phyloP scores from a whole-genome alignment of 2,797 vertebrate species.

The Coregonus suidteri region DNA sequence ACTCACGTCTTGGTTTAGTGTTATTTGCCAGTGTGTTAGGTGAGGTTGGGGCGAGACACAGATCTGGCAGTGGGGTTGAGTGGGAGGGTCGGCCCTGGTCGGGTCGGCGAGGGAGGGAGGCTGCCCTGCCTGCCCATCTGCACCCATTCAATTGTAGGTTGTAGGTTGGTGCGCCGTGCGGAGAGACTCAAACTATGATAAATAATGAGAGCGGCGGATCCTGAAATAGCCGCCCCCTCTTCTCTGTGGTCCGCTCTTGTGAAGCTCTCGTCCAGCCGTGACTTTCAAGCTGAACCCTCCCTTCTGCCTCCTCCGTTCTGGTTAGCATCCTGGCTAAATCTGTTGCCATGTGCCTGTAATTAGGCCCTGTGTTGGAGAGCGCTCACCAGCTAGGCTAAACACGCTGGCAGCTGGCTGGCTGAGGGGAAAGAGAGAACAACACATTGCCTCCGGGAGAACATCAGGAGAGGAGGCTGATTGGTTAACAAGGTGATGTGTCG shows the following conservation, averaged over 20 bases:
- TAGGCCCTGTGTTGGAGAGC: slow-evolving; percentile 76
- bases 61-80: slow-evolving; percentile 41
- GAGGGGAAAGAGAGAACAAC: slow-evolving; percentile 19
- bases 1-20: slow-evolving; percentile 50
- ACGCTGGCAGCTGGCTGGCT: slow-evolving; percentile 79
- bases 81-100: slow-evolving; percentile 42
- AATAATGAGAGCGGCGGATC: slow-evolving; percentile 80
- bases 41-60: slow-evolving; percentile 4
- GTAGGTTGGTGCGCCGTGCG: slow-evolving; percentile 49
- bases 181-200: slow-evolving; percentile 78
- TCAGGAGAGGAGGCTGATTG: background rate
- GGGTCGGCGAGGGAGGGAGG: background rate
- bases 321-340: slow-evolving; percentile 86
- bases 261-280: slow-evolving; percentile 79
- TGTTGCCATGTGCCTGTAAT: slow-evolving; percentile 83
- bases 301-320: slow-evolving; percentile 83
- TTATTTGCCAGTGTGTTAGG: slow-evolving; percentile 39
- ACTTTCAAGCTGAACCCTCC: slow-evolving; percentile 79
- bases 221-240: slow-evolving; percentile 72
- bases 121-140: slow-evolving; percentile 48
- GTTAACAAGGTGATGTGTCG: background rate
- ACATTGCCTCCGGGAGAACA: slow-evolving; percentile 20
- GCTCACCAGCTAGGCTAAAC: slow-evolving; percentile 44
- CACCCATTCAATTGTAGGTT: slow-evolving; percentile 77
- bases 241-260: slow-evolving; percentile 80